A percentile compares a stretch with the other conserved stretches of the same genome.
Conservation (phyloP, 2,888 invertebrate species). For the Troglohyphantes excavatus region DNA sequence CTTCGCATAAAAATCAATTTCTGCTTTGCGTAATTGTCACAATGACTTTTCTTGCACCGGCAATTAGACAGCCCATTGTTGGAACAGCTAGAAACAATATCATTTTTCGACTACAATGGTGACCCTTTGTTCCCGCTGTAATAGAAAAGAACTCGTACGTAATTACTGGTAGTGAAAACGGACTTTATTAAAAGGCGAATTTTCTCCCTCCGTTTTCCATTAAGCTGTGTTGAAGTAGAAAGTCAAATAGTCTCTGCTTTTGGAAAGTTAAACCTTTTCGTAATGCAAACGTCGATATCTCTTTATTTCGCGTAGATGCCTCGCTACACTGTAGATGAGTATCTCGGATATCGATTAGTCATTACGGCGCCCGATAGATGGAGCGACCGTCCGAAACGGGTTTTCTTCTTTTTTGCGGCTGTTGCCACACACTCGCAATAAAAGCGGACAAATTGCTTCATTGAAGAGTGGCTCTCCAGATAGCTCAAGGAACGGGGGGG, state of each 20-base stretch:
- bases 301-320: slow-evolving; percentile 50
- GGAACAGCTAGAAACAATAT: slow-evolving; percentile 73
- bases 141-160: slow-evolving; percentile 70
- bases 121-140: slow-evolving; percentile 26
- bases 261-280: slow-evolving; percentile 73
- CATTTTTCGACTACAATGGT: slow-evolving; percentile 75
- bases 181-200: slow-evolving; percentile 73
- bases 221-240: slow-evolving; percentile 64
- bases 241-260: slow-evolving; percentile 73
- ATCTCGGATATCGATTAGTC: slow-evolving; percentile 75
- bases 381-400: slow-evolving; percentile 60
- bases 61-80: slow-evolving; percentile 73
- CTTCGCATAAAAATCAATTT: slow-evolving; percentile 73
- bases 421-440: slow-evolving; percentile 67
- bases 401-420: slow-evolving; percentile 54
- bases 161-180: slow-evolving; percentile 73
- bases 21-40: slow-evolving; percentile 69
- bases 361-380: slow-evolving; percentile 71
- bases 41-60: slow-evolving; percentile 76
- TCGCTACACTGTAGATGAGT: slow-evolving; percentile 47
- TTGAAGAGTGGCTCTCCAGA: slow-evolving; percentile 66
- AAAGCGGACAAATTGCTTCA: slow-evolving; percentile 76
- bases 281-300: slow-evolving; percentile 76
- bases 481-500: too few species aligned
- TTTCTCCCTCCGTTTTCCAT: slow-evolving; percentile 62